A percentile compares a stretch with the other conserved stretches of the same genome.
phyloP scores from a whole-genome alignment of 30 jellyfish, hydroid and myxozoan genomes.

The Chrysaora quinquecirrha region DNA sequence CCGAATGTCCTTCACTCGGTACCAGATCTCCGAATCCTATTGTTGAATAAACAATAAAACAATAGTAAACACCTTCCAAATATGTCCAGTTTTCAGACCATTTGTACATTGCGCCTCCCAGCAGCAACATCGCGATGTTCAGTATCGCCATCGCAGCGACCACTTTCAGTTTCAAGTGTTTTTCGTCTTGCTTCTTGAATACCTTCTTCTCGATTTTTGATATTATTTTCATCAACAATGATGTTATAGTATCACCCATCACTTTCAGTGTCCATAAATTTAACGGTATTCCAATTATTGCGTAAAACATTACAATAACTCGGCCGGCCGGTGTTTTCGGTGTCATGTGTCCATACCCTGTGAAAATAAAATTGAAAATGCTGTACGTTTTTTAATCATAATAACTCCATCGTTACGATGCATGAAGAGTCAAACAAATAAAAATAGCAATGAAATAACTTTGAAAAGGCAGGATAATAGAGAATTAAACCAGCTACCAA shows the following conservation, averaged over 20 bases:
- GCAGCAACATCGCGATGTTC: constrained; percentile 55
- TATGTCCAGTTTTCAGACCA: constrained; percentile 69
- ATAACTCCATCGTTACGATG: no score
- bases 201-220: constrained; percentile 48
- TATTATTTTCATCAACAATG: constrained; percentile 21
- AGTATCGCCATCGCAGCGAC: constrained; percentile 61
- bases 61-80: constrained; percentile 61
- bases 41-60: constrained; percentile 71
- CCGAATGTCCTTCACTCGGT: constrained; percentile 74
- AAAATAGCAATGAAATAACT: no score
- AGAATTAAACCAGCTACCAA: no score
- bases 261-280: constrained; percentile 77
- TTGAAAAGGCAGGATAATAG: no score
- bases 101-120: constrained; percentile 73
- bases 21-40: constrained; percentile 84
- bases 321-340: constrained; percentile 76
- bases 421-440: no score
- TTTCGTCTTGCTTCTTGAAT: constrained; percentile 29
- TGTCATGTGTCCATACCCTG: constrained; percentile 85
- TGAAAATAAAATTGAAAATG: background rate
- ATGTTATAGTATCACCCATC: constrained; percentile 62
- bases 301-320: constrained; percentile 56
- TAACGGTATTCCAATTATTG: constrained; percentile 71
- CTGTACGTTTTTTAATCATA: no score
- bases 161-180: constrained; percentile 54